Conservation (phyloP, 2,797 vertebrate genomes). For the Bucorvus abyssinicus region DNA sequence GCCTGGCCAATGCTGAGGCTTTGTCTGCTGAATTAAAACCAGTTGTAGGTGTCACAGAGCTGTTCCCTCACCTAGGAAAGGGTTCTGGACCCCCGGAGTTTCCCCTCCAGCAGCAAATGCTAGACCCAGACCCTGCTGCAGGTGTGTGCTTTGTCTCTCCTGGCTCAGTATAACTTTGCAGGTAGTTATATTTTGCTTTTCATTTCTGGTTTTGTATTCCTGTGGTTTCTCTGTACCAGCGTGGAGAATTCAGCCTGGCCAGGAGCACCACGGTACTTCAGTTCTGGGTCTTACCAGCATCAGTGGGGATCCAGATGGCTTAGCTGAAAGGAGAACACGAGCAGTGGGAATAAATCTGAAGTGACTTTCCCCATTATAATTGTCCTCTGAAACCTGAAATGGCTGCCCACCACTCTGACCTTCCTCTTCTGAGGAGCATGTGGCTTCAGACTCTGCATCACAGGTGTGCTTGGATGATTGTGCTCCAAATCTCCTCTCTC, state of each 20-base stretch:
- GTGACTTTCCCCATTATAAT: background rate
- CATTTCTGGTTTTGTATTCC: background rate
- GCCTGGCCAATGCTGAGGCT: background rate
- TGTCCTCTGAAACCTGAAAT: background rate
- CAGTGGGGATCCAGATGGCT: background rate
- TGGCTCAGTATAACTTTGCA: background rate
- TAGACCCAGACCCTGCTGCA: background rate
- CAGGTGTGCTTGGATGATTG: background rate
- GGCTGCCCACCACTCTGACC: background rate
- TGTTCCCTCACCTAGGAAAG: fast-evolving
- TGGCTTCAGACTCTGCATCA: no score
- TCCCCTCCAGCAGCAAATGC: background rate
- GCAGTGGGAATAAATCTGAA: fast-evolving
- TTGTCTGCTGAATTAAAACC: background rate
- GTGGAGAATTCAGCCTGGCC: background rate
- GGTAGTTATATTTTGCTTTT: fast-evolving
- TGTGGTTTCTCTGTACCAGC: background rate
- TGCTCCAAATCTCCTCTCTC: background rate
- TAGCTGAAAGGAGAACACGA: background rate
- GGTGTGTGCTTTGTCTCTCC: background rate
- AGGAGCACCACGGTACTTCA: fast-evolving
- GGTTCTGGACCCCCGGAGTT: fast-evolving
- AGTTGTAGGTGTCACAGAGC: background rate
- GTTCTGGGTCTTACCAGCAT: background rate
- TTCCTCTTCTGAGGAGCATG: background rate